Percentiles rank a stretch among this genome's conserved stretches.
Conservation (phyloP, 1,140 invertebrate genomes). For the Capitella teleta region DNA sequence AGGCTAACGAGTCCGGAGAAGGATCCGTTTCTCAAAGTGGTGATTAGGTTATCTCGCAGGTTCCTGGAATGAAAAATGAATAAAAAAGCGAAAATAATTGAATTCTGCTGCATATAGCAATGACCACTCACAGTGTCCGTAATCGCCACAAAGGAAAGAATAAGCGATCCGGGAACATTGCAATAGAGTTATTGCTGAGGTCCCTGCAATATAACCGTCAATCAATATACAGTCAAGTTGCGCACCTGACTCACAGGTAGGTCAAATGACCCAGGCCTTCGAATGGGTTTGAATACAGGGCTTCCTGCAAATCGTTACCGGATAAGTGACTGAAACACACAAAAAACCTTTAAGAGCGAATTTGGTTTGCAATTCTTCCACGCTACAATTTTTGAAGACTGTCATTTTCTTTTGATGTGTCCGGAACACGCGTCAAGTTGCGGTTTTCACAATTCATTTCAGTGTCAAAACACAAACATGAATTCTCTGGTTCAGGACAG, state of each 20-base stretch:
- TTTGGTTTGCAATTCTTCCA: not conserved
- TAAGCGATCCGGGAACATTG: no score
- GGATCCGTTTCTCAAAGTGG: no score
- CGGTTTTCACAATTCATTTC: conserved; percentile 32
- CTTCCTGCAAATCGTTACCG: conserved; percentile 23
- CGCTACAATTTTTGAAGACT: not conserved
- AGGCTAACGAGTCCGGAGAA: no score
- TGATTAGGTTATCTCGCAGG: no score
- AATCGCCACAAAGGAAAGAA: no score
- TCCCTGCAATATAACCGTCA: no score
- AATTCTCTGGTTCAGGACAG: conserved; percentile 20
- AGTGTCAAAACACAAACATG: conserved; percentile 34
- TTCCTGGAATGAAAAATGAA: no score
- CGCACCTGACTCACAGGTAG: conserved; percentile 24
- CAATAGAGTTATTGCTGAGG: no score
- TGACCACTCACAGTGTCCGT: no score
- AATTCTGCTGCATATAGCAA: no score
- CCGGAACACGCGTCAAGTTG: conserved; percentile 20
- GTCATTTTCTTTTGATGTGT: conserved; percentile 22
- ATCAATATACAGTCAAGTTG: conserved; percentile 1
- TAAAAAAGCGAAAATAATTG: no score
- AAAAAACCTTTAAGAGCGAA: not conserved
- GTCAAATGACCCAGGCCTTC: conserved; percentile 21
- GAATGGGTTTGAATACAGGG: conserved; percentile 25
- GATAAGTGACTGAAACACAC: conserved; percentile 24